Evolutionary conservation across 2,113 vertebrate genomes (phyloP).

Genomic region (Myrmecophaga tridactyla): DNA sequence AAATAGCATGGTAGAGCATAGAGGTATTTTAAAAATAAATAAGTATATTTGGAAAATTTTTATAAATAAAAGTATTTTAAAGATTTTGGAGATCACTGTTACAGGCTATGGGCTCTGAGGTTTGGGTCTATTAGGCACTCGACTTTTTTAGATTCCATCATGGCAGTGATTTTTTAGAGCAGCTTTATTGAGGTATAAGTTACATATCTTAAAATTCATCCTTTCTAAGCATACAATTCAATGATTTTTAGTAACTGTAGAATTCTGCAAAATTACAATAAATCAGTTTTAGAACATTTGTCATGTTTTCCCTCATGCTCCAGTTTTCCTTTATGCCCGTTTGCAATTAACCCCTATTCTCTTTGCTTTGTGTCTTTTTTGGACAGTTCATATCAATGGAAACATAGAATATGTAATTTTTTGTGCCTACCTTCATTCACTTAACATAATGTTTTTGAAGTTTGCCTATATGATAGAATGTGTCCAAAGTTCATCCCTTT

Average conservation of each 20-base stretch:
- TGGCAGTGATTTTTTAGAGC: not conserved
- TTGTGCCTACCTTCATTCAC: not conserved
- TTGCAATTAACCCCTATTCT: not conserved
- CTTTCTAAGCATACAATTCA: not conserved
- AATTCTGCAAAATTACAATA: not conserved
- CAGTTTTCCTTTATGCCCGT: not conserved
- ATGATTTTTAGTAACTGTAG: not conserved
- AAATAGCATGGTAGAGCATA: not conserved
- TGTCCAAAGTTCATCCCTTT: not conserved
- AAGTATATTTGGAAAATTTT: not conserved
- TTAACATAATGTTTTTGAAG: not conserved
- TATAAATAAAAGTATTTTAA: not conserved
- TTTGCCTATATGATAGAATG: not conserved
- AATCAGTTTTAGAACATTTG: not conserved
- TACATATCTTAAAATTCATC: not conserved
- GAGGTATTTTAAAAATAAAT: slow-evolving; percentile 19
- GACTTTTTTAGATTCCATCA: not conserved
- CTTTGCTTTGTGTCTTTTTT: slow-evolving; percentile 7
- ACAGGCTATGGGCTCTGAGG: not conserved
- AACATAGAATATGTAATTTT: not conserved
- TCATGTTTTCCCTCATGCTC: not conserved
- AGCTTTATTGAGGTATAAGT: not conserved
- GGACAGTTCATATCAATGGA: not conserved
- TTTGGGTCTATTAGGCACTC: not conserved
- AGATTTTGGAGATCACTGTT: not conserved